Conservation (phyloP, 2,888 invertebrate species). For the Tridacna gigas region DNA sequence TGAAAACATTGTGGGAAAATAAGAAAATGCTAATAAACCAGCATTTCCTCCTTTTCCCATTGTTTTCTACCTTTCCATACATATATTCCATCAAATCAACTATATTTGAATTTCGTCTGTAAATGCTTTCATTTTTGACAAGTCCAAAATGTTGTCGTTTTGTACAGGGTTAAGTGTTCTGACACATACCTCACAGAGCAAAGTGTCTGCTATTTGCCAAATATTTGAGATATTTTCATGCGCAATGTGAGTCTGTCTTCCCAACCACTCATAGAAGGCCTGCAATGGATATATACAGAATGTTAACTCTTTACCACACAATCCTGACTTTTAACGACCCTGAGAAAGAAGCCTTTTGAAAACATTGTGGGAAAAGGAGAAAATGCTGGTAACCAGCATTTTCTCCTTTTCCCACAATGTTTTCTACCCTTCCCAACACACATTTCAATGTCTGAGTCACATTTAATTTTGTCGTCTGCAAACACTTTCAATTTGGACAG, state of each 20-base stretch:
- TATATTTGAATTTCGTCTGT: not conserved
- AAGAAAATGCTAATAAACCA: not conserved
- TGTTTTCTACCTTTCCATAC: not conserved
- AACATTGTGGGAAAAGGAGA: not conserved
- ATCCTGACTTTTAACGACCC: no score
- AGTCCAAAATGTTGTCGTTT: not conserved
- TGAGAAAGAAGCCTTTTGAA: no score
- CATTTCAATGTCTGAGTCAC: no score
- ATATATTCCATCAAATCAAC: not conserved
- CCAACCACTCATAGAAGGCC: conserved; percentile 74
- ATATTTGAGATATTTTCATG: conserved; percentile 70
- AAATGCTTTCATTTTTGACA: not conserved
- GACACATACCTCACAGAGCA: conserved; percentile 75
- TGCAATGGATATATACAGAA: conserved; percentile 42
- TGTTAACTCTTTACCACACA: no score
- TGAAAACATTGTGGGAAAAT: not conserved
- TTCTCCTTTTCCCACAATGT: conserved; percentile 4
- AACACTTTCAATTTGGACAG: no score
- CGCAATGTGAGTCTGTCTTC: conserved; percentile 64
- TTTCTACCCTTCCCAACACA: no score
- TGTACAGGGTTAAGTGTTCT: not conserved
- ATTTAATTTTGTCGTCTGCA: no score
- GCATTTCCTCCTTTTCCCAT: not conserved
- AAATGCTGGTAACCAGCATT: not conserved
- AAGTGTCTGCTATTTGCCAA: conserved; percentile 74